phyloP scores from a whole-genome alignment of 2,888 invertebrate species.

The Apamea monoglypha region DNA sequence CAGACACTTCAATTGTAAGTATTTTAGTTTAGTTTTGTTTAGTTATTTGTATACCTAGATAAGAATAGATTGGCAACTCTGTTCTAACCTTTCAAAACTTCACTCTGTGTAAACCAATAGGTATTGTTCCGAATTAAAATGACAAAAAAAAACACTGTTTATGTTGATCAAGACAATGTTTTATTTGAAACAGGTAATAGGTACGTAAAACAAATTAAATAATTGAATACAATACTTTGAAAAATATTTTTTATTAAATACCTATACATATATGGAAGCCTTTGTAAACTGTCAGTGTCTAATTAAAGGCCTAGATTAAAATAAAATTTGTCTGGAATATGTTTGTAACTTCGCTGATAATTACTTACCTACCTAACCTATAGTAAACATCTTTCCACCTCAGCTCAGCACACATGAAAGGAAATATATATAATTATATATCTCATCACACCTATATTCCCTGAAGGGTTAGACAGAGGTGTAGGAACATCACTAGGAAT shows the following conservation, averaged over 20 bases:
- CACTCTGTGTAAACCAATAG: too few species aligned
- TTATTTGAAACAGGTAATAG: background rate
- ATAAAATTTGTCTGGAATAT: background rate
- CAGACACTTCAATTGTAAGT: too few species aligned
- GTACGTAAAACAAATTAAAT: background rate
- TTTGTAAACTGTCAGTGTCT: background rate
- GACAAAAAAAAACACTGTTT: background rate
- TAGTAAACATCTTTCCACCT: background rate
- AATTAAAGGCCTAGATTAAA: conserved; percentile 7
- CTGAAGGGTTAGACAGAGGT: background rate
- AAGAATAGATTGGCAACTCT: background rate
- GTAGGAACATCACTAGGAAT: background rate
- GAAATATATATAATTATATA: background rate
- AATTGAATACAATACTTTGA: background rate
- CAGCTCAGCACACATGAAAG: background rate
- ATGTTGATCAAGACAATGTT: background rate
- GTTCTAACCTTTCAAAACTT: background rate
- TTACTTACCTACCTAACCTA: too few species aligned
- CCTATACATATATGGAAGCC: background rate
- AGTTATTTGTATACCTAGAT: too few species aligned
- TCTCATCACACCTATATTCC: background rate
- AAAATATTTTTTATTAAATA: background rate
- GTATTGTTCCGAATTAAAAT: background rate
- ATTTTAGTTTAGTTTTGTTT: too few species aligned
- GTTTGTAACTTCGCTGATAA: background rate